Evolutionary conservation across 2,888 invertebrate species (phyloP), one percentile per base, ranked within the genome.

Genomic region (Eulithis testata): DNA sequence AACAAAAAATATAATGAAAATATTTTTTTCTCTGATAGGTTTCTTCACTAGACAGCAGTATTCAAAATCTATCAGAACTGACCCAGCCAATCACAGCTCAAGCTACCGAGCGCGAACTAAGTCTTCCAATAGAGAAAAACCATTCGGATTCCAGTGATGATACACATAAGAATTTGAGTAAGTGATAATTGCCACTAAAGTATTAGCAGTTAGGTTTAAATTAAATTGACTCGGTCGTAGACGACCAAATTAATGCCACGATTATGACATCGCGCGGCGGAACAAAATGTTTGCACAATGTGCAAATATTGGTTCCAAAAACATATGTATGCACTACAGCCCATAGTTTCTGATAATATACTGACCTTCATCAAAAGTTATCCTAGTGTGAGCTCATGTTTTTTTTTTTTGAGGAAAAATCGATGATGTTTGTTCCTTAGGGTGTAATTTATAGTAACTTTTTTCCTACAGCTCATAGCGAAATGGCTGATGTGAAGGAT

Each of bases 61-160:
- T 91, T 70, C 93, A 93, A 72, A 93, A 93, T 74, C 83, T 93
- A 74, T 93, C 93, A 55, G 93, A 93, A 73, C 73, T 93, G 71
- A 91, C 93, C 49, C 91, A 90, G 69, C 92, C 93, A 3, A 71
- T 92, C 65, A 93, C 93, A 43, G 92, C 93, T 55, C 92, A 90
- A 76, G 85, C 86, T 36, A 84, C 81, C 4, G 91, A 91, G 49
- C 78, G 75, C 11, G 90, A 90, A 56, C 65, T 79, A 47, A 86
- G 83, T 76, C 77, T 82, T 76, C 82, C 85, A 66, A 63, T 73
- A 52, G 87, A 87, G 63, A 77, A 69, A 72, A 88, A 84, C 68
- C 66, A 83, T 71, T 89, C 89, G 0, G 91, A 91, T 60, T 89
- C 90, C 51, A 92, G 91, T 76, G 91, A 91, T 69, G 92, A 92